Conservation (phyloP, 2,888 invertebrate species). For the Muschampia plurimacula region DNA sequence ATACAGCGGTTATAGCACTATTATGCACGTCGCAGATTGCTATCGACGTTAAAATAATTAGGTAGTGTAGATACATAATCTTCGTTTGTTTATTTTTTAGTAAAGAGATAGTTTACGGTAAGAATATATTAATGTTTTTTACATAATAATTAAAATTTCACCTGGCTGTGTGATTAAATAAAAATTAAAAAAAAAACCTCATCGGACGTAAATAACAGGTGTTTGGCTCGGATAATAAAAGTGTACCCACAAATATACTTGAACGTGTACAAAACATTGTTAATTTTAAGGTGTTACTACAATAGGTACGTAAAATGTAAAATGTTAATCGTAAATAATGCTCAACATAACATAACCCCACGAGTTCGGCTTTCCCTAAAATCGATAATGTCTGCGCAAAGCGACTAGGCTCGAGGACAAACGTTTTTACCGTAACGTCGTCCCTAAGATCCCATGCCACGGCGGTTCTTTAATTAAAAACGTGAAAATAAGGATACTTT, state of each 20-base stretch:
- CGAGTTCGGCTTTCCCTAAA: constrained; percentile 61
- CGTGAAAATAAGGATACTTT: constrained; percentile 23
- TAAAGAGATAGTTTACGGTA: constrained; percentile 28
- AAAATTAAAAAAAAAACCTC: constrained; percentile 1
- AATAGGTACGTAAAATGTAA: constrained; percentile 27
- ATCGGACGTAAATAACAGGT: constrained; percentile 26
- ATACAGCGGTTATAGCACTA: constrained; percentile 31
- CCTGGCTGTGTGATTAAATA: not conserved
- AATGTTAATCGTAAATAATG: constrained; percentile 58
- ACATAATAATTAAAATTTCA: not conserved
- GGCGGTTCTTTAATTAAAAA: constrained; percentile 22
- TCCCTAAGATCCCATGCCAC: constrained; percentile 21
- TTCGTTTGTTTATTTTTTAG: constrained; percentile 29
- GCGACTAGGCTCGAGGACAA: constrained; percentile 47
- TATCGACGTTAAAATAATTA: constrained; percentile 36
- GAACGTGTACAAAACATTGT: not conserved
- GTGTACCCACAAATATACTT: constrained; percentile 8
- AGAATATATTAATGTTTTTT: constrained; percentile 14
- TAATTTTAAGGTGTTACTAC: not conserved
- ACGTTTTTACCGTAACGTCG: constrained; percentile 44
- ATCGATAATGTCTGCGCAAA: constrained; percentile 79
- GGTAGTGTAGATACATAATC: constrained; percentile 30
- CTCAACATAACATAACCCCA: constrained; percentile 53
- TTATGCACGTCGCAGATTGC: constrained; percentile 27
- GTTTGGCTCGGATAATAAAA: constrained; percentile 14